Evolutionary conservation across 2,888 invertebrate species (phyloP).

Genomic region (Dasypogon diadema): DNA sequence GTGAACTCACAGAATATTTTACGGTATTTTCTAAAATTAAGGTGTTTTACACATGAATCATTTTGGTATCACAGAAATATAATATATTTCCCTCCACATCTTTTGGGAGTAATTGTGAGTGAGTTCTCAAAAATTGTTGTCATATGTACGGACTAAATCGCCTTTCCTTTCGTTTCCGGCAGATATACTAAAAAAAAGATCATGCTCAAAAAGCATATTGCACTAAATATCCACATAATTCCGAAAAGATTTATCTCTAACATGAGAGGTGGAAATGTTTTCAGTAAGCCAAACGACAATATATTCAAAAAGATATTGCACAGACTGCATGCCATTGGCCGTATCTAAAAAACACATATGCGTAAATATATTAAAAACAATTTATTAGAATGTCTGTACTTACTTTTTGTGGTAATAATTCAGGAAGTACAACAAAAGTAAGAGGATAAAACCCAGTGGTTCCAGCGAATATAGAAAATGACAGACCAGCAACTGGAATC

Average conservation of each 20-base stretch:
- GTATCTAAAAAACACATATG: slow-evolving; percentile 51
- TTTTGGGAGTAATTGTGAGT: too few relatives aligned
- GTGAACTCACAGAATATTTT: too few relatives aligned
- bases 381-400: background rate
- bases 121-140: too few relatives aligned
- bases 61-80: too few relatives aligned
- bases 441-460: slow-evolving; percentile 55
- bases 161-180: slow-evolving; percentile 54
- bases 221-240: slow-evolving; percentile 52
- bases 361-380: background rate
- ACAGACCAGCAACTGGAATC: slow-evolving; percentile 57
- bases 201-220: slow-evolving; percentile 43
- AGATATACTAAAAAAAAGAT: slow-evolving; percentile 45
- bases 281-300: slow-evolving; percentile 54
- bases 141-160: too few relatives aligned
- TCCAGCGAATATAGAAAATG: slow-evolving; percentile 54
- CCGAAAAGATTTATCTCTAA: slow-evolving; percentile 50
- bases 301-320: slow-evolving; percentile 53
- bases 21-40: too few relatives aligned
- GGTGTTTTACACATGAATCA: too few relatives aligned
- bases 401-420: slow-evolving; percentile 57
- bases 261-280: slow-evolving; percentile 53
- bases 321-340: slow-evolving; percentile 51
- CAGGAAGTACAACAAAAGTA: slow-evolving; percentile 56
- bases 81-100: too few relatives aligned